phyloP scores from a whole-genome alignment of 2,797 vertebrate genomes.

The Lindbergichthys nudifrons region DNA sequence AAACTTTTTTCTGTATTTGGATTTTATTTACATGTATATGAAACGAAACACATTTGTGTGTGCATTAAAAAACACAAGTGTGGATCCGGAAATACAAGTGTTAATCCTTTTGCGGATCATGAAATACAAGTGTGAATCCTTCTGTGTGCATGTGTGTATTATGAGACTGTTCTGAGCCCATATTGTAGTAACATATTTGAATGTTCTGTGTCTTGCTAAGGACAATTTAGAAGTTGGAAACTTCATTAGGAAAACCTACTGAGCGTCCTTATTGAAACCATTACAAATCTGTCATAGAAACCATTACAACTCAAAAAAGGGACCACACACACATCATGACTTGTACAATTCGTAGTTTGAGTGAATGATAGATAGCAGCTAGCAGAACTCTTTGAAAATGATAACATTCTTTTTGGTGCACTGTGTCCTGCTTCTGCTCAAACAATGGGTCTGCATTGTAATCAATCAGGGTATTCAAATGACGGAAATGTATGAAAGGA shows the following conservation, averaged over 20 bases:
- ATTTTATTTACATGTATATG: too few relatives aligned
- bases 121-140: too few relatives aligned
- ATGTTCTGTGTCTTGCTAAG: not conserved
- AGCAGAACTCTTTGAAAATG: constrained; percentile 34
- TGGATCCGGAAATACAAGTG: too few relatives aligned
- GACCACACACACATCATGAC: constrained; percentile 3
- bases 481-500: constrained; percentile 26
- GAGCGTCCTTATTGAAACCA: constrained; percentile 18
- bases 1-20: too few relatives aligned
- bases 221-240: not conserved
- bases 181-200: not conserved
- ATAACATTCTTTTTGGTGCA: constrained; percentile 13
- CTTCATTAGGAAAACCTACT: constrained; percentile 6
- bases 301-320: not conserved
- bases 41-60: too few relatives aligned
- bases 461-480: constrained; percentile 23
- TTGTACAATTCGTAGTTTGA: constrained; percentile 34
- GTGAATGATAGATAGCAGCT: constrained; percentile 50
- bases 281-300: constrained; percentile 21
- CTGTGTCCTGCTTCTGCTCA: constrained; percentile 4
- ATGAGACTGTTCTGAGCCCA: too few relatives aligned
- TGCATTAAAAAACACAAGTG: too few relatives aligned
- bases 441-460: constrained; percentile 36
- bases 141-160: too few relatives aligned
- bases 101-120: too few relatives aligned